Percentiles rank a stretch among this genome's conserved stretches.
phyloP scores from a whole-genome alignment of 2,797 vertebrate species.

The Poecilia velifera region DNA sequence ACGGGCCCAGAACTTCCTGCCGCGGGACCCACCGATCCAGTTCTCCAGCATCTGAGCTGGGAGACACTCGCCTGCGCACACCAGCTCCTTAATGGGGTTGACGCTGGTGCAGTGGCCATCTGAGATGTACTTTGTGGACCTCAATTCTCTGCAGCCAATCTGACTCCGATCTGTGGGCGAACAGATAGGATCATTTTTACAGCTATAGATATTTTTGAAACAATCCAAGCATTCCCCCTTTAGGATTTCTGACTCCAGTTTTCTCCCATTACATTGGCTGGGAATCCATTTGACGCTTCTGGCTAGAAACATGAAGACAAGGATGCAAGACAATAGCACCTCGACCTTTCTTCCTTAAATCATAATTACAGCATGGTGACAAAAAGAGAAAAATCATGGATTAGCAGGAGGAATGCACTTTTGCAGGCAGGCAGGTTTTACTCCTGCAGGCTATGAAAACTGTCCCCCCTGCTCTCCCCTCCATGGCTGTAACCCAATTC shows the following conservation, averaged over 20 bases:
- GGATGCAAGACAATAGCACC: neutral
- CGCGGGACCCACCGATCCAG: conserved; percentile 91
- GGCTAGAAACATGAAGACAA: conserved; percentile 17
- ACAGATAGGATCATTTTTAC: conserved; percentile 6
- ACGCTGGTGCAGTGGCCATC: conserved; percentile 97
- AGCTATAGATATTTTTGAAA: neutral
- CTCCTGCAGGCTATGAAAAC: conserved; percentile 54
- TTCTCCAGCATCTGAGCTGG: conserved; percentile 94
- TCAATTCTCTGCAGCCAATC: conserved; percentile 92
- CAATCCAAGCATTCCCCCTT: neutral
- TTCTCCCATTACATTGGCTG: neutral
- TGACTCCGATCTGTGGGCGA: conserved; percentile 83
- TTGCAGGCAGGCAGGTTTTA: conserved; percentile 53
- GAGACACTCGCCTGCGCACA: conserved; percentile 95
- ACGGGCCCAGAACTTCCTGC: conserved; percentile 90
- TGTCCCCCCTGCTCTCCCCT: conserved; percentile 19
- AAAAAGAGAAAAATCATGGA: conserved; percentile 24
- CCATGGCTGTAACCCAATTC: conserved; percentile 73
- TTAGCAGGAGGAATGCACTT: conserved; percentile 51
- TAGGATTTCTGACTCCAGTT: neutral
- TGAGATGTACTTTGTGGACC: conserved; percentile 98
- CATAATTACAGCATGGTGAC: neutral
- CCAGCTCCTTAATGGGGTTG: conserved; percentile 94
- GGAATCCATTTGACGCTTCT: conserved; percentile 10
- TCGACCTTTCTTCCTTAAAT: conserved; percentile 30